phyloP scores from a whole-genome alignment of 1,140 invertebrate species.

The Meloidogyne hapla region DNA sequence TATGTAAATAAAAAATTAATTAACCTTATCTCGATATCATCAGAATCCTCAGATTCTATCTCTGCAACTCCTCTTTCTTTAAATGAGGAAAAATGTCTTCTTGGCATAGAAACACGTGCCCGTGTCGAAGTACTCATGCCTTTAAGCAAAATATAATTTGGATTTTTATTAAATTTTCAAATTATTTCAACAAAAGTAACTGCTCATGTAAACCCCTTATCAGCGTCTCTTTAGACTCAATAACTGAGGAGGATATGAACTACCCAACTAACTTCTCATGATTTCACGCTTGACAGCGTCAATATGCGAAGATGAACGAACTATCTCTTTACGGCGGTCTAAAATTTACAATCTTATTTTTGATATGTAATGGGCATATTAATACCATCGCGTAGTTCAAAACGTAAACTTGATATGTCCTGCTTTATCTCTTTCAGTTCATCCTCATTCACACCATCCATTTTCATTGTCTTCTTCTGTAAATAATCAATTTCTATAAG shows the following conservation, averaged over 20 bases:
- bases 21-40: not conserved
- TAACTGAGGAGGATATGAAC: too few species aligned
- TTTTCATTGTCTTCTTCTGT: constrained; percentile 66
- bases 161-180: too few species aligned
- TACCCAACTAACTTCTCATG: constrained; percentile 55
- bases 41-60: constrained; percentile 36
- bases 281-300: constrained; percentile 68
- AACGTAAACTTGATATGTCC: constrained; percentile 70
- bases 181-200: too few species aligned
- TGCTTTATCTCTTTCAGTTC: constrained; percentile 71
- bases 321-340: constrained; percentile 67
- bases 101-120: constrained; percentile 32
- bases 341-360: constrained; percentile 67
- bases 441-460: constrained; percentile 70
- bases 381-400: constrained; percentile 2
- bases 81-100: constrained; percentile 13
- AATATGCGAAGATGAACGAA: constrained; percentile 66
- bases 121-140: constrained; percentile 50
- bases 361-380: not conserved
- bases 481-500: not conserved
- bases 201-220: too few species aligned
- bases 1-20: too few species aligned
- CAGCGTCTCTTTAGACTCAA: too few species aligned
- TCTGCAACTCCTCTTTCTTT: constrained; percentile 47
- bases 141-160: too few species aligned